Base-by-base conservation (phyloP, 2,888 invertebrate genomes). In the Pogonocherus hispidulus region DNA sequence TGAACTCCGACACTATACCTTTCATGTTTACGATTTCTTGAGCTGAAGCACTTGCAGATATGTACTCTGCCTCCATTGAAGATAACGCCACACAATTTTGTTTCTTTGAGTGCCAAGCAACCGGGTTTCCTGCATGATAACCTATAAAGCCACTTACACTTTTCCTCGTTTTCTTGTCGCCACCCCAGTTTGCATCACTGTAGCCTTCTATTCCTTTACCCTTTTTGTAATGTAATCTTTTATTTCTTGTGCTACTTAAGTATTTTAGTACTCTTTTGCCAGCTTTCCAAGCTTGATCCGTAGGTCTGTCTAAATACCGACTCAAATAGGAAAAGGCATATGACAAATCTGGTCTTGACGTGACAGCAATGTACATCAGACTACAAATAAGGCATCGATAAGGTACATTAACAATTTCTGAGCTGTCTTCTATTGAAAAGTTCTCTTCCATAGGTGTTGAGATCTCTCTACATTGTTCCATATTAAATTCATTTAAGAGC, bases 101-200 rank as follows among this genome's bases (percentile, higher is more conserved):
- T 32, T 76, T 75, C 27, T 55, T 47, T 8, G 74, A 75, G 59
- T 66, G 54, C 77, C 73, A 77, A 5, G 66, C 49, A 14, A 75
- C 67, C 4, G 67, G 69, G 63, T 72, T 75, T 49, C 67, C 60
- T n/a, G 63, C 72, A 60, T 74, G 57, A 49, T 66, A 71, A 22
- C 27, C 22, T n/a, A 74, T 27, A 32, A 73, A 76, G 14, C 74
- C 73, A 66, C 76, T 71, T 1, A 72, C 70, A 57, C 70, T 75
- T 67, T 67, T 72, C 35, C 67, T 44, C n/a, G 46, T 60, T 19
- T 60, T n/a, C n/a, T n/a, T n/a, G n/a, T n/a, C n/a, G n/a, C n/a
- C n/a, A n/a, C n/a, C n/a, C n/a, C n/a, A n/a, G n/a, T n/a, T n/a
- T n/a, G n/a, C n/a, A n/a, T n/a, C n/a, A n/a, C n/a, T n/a, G n/a